Conservation (phyloP, 2,113 vertebrate species). For the Plecturocebus donacophilus region DNA sequence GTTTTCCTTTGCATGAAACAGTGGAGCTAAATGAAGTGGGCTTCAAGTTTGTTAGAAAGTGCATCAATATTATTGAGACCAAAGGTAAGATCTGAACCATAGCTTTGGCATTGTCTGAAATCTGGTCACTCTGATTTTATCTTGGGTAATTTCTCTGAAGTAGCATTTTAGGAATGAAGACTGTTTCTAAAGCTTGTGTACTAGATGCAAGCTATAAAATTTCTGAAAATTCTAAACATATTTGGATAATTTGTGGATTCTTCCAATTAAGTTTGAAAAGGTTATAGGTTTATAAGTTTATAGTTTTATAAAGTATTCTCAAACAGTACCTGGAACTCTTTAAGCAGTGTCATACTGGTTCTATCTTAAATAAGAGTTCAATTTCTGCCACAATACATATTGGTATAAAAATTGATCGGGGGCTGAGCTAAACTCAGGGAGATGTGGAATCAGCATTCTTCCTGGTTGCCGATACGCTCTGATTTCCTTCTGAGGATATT, state of each 20-base stretch:
- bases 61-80: slow-evolving; percentile 94
- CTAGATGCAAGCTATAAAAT: not conserved
- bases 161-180: not conserved
- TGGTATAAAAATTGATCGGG: not conserved
- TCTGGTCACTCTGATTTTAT: not conserved
- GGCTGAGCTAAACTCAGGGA: not conserved
- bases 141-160: not conserved
- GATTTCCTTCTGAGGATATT: not conserved
- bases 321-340: not conserved
- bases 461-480: not conserved
- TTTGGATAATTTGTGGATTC: not conserved
- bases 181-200: not conserved
- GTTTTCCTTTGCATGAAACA: slow-evolving; percentile 77
- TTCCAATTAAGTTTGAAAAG: too few species aligned
- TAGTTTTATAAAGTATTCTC: slow-evolving; percentile 10
- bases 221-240: slow-evolving; percentile 1
- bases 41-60: slow-evolving; percentile 96
- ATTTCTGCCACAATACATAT: slow-evolving; percentile 15
- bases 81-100: slow-evolving; percentile 87
- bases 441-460: not conserved
- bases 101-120: not conserved
- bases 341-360: not conserved
- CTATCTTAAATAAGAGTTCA: not conserved
- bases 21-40: slow-evolving; percentile 98
- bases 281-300: too few species aligned